phyloP scores from a whole-genome alignment of 2,888 invertebrate genomes.

The Ennomos fuscantarius region DNA sequence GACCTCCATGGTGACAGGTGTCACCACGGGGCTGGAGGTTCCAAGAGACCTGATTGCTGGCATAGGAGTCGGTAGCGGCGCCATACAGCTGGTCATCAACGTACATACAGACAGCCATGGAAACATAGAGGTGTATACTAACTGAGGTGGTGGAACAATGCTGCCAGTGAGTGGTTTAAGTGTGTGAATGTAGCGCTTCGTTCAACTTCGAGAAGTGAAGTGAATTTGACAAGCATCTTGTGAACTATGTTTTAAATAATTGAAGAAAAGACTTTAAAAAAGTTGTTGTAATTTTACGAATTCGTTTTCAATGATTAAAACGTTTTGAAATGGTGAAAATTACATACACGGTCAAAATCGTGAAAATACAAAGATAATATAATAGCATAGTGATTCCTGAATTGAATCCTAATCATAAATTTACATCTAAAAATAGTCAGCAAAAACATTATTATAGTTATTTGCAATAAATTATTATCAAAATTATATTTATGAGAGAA shows the following conservation, averaged over 20 bases:
- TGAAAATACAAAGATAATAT: too few relatives aligned
- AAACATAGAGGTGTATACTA: conserved; percentile 74
- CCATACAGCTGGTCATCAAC: conserved; percentile 74
- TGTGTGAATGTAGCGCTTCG: conserved; percentile 8
- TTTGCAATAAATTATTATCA: too few relatives aligned
- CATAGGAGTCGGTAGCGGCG: conserved; percentile 61
- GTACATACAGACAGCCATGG: conserved; percentile 75
- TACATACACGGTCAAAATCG: too few relatives aligned
- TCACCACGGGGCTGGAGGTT: conserved; percentile 73
- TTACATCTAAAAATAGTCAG: too few relatives aligned
- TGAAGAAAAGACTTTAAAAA: not conserved
- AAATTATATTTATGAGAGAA: too few relatives aligned
- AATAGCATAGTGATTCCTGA: too few relatives aligned
- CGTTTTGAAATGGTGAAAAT: too few relatives aligned
- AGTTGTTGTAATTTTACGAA: too few relatives aligned
- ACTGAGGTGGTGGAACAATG: conserved; percentile 40
- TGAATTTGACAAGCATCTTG: conserved; percentile 2
- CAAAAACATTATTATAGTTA: too few relatives aligned
- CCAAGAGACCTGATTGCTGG: conserved; percentile 67
- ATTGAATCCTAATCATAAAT: too few relatives aligned
- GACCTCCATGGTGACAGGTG: conserved; percentile 57
- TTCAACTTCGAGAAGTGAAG: conserved; percentile 21
- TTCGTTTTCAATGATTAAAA: too few relatives aligned
- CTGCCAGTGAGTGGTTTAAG: not conserved
- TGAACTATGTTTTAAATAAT: not conserved